Evolutionary conservation across 53 echinoderm and acorn worm species (phyloP), one percentile per base, ranked within the genome.

Genomic region (Stichopus horrens): DNA sequence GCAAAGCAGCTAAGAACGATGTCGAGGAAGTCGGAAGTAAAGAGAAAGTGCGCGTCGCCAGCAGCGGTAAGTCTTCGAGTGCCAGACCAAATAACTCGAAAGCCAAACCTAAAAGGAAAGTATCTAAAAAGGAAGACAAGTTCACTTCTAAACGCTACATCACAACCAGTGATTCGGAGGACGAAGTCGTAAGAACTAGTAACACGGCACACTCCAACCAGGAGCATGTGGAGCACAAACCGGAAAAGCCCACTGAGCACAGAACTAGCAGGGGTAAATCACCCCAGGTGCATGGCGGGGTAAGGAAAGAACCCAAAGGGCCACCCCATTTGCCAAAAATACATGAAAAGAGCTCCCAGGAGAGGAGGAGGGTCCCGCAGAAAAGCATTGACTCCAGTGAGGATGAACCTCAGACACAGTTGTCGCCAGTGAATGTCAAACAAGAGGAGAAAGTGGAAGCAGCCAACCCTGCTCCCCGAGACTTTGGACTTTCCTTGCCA

Each of bases 121-220:
- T 22, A 5, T 23, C 20, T 5, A 87, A 87, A 57, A 74, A 74
- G 74, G 74, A 75, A 53, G 75, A 54, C 18, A 74, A 87, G 53
- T 87, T 75, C 54, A 23, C 87, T 57, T 87, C 87, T 8, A 87
- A 87, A 55, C 19, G 20, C 8, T 74, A 55, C 74, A 87, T 87
- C 22, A 87, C 74, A 14, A 74, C 87, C 73, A 87, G 87, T 87
- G 87, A 87, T n/a, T 87, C 87, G 0, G 87, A 87, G 56, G 87
- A 87, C 4, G 87, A 87, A n/a, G 66, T 53, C 11, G 21, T 66
- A 23, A 86, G 66, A 52, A 53, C n/a, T 81, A 65, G 65, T 51
- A 63, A 59, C 23, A 85, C 18, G 6, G 67, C 23, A 67, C 52
- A 63, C 65, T n/a, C 67, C 7, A 13, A 65, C 14, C 85, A 59